A percentile compares a stretch with the other conserved stretches of the same genome.
These are phyloP conservation scores for Nannobrachium achirus DNA, from an alignment of 2,113 vertebrate genomes.

Conservation along the genomic window DNA sequence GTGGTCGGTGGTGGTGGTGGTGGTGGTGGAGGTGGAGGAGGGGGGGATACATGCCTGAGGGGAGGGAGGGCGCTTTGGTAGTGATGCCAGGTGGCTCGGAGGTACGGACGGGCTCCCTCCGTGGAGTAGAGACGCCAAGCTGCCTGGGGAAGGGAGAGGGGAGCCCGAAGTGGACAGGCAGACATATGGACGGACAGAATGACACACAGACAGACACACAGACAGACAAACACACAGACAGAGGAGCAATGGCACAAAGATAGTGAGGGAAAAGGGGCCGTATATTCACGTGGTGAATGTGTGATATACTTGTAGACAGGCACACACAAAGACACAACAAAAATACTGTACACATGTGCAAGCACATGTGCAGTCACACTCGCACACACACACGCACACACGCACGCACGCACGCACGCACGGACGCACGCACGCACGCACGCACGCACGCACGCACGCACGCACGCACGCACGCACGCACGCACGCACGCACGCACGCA, in stretches of 20 bases:
- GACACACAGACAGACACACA: conserved; percentile 46
- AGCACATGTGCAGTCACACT: conserved; percentile 9
- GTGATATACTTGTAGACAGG: conserved; percentile 5
- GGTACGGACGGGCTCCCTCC: conserved; percentile 82
- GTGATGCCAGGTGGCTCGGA: conserved; percentile 86
- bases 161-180: conserved; percentile 16
- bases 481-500: conserved; percentile 5
- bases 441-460: conserved; percentile 17
- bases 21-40: conserved; percentile 7
- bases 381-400: conserved; percentile 2
- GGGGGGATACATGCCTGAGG: conserved; percentile 87
- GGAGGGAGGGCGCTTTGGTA: conserved; percentile 87
- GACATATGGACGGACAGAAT: background rate
- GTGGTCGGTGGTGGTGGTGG: conserved; percentile 16
- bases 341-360: background rate
- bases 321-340: background rate
- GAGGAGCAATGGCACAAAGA: conserved; percentile 50
- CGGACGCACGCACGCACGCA: background rate
- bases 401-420: background rate
- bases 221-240: conserved; percentile 10
- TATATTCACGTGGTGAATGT: conserved; percentile 37
- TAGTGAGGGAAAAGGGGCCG: conserved; percentile 35
- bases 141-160: conserved; percentile 81
- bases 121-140: conserved; percentile 89
- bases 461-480: background rate